These are phyloP conservation scores for Mizuhopecten yessoensis DNA, from an alignment of 1,140 invertebrate genomes.

Conservation along the genomic window DNA sequence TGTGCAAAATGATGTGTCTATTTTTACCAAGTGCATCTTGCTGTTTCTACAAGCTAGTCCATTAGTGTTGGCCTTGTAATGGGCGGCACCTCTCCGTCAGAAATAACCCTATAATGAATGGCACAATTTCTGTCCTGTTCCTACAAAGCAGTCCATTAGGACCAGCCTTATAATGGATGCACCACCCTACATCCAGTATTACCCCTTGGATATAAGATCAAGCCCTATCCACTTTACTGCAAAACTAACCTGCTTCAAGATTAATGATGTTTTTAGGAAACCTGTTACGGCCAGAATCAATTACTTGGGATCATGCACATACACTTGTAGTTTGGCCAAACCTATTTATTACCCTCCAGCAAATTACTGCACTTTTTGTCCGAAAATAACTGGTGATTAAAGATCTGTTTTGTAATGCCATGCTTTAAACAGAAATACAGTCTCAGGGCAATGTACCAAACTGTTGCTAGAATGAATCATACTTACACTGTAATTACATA, in stretches of 20 bases:
- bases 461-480: neutral
- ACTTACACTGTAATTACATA: neutral
- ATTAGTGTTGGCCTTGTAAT: neutral
- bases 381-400: neutral
- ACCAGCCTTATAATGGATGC: neutral
- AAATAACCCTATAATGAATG: neutral
- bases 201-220: neutral
- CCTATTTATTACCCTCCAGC: conserved; percentile 8
- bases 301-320: neutral
- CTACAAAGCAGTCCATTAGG: neutral
- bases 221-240: neutral
- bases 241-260: neutral
- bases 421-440: neutral
- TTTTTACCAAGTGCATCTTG: neutral
- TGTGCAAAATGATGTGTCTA: neutral
- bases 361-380: conserved; percentile 38
- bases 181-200: neutral
- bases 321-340: neutral
- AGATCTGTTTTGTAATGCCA: neutral
- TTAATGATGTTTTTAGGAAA: conserved; percentile 20
- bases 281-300: conserved; percentile 16
- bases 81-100: neutral
- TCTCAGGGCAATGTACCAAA: neutral
- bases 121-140: neutral
- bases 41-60: conserved; percentile 3